Evolutionary conservation across 2,113 vertebrate genomes (phyloP).

Genomic region (Hiodon tergisus): DNA sequence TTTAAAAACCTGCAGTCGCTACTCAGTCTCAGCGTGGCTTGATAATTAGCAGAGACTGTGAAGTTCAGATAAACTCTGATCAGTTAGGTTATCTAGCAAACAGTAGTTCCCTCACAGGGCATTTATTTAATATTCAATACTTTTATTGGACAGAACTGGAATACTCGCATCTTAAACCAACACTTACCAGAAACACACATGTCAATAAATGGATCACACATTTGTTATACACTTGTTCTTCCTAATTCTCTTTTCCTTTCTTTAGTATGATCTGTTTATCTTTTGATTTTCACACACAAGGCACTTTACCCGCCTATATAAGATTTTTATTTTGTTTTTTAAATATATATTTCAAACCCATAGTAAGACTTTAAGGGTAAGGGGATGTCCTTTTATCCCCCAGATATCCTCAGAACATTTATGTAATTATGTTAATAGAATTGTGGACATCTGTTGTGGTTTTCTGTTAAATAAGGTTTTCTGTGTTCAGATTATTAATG

Average conservation of each 20-base stretch:
- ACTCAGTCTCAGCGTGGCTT: conserved; percentile 27
- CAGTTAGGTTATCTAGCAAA: conserved; percentile 30
- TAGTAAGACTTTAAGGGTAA: conserved; percentile 41
- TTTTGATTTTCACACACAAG: conserved; percentile 34
- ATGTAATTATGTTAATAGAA: too few relatives aligned
- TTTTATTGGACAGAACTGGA: conserved; percentile 60
- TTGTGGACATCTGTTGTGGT: too few relatives aligned
- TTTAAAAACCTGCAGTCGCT: conserved; percentile 17
- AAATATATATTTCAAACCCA: conserved; percentile 40
- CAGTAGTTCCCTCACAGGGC: conserved; percentile 23
- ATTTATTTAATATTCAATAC: conserved; percentile 31
- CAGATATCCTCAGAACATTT: conserved; percentile 37
- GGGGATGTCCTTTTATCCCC: conserved; percentile 39
- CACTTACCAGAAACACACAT: conserved; percentile 32
- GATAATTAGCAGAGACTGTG: conserved; percentile 18
- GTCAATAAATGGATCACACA: conserved; percentile 10
- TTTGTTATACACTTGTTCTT: conserved; percentile 26
- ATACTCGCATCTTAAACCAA: conserved; percentile 24
- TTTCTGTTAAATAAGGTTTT: too few relatives aligned
- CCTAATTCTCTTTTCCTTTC: conserved; percentile 23
- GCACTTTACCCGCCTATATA: conserved; percentile 20
- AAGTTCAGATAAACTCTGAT: conserved; percentile 27
- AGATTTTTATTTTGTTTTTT: conserved; percentile 33
- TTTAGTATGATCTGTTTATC: conserved; percentile 28
- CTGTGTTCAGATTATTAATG: background rate